Conservation (phyloP, 2,888 invertebrate species). For the Bombylius discolor region DNA sequence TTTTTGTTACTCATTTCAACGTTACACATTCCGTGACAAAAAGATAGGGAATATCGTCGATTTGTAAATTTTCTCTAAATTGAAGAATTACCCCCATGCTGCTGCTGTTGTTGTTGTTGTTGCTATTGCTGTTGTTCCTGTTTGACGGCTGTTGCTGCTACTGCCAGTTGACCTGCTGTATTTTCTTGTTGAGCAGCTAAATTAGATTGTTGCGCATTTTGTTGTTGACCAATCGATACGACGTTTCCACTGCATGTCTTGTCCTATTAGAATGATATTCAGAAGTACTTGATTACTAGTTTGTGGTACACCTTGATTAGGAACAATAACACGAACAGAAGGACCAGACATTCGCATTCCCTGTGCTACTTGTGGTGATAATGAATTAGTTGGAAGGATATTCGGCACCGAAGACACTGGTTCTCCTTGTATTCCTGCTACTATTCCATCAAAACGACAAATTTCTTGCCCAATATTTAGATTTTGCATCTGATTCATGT, state of each 20-base stretch:
- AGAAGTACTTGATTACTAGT: slow-evolving; percentile 21
- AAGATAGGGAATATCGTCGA: too few species aligned
- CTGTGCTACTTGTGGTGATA: slow-evolving; percentile 24
- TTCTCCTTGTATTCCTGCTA: slow-evolving; percentile 21
- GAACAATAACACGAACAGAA: slow-evolving; percentile 24
- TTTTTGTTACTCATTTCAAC: too few species aligned
- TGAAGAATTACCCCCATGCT: too few species aligned
- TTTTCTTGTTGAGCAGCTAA: slow-evolving; percentile 14
- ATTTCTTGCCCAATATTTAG: slow-evolving; percentile 12
- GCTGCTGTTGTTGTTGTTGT: slow-evolving; percentile 22
- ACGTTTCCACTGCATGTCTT: slow-evolving; percentile 18
- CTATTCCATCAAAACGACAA: slow-evolving; percentile 10
- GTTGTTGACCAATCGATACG: slow-evolving; percentile 11
- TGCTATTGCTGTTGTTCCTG: slow-evolving; percentile 21
- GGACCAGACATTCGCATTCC: slow-evolving; percentile 32
- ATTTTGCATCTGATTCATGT: slow-evolving; percentile 11
- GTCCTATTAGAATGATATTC: slow-evolving; percentile 22
- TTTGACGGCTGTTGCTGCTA: slow-evolving; percentile 22
- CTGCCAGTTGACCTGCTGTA: slow-evolving; percentile 27
- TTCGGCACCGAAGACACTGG: slow-evolving; percentile 21
- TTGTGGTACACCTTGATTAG: slow-evolving; percentile 19
- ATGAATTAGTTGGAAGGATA: slow-evolving; percentile 22
- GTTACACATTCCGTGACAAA: too few species aligned
- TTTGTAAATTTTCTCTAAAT: too few species aligned
- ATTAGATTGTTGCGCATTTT: neutral